Evolutionary conservation across 2,797 vertebrate species (phyloP).

Genomic region (Gephyroberyx darwinii): DNA sequence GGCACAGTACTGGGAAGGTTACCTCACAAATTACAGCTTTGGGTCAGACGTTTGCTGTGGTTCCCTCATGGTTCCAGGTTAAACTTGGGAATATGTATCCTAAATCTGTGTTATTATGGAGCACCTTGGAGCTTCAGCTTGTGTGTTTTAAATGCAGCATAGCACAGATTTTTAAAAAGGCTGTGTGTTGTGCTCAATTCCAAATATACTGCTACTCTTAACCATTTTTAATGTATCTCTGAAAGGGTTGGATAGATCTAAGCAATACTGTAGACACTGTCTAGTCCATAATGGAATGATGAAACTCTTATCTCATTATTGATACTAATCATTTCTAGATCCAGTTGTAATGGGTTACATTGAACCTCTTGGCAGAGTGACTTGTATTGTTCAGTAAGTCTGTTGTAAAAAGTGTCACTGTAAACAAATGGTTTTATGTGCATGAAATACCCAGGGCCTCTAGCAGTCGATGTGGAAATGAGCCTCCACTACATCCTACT

Average conservation of each 20-base stretch:
- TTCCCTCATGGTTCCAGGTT: constrained; percentile 58
- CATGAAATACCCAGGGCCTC: constrained; percentile 47
- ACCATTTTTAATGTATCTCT: constrained; percentile 53
- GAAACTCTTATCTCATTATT: constrained; percentile 20
- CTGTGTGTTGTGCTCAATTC: constrained; percentile 61
- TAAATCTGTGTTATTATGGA: constrained; percentile 58
- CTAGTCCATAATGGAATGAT: constrained; percentile 45
- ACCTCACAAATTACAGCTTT: constrained; percentile 36
- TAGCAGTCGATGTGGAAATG: constrained; percentile 21
- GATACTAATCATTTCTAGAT: constrained; percentile 26
- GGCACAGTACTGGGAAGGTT: constrained; percentile 21
- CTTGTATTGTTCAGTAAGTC: constrained; percentile 25
- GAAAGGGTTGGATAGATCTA: constrained; percentile 57
- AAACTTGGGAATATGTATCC: constrained; percentile 58
- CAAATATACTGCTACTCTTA: constrained; percentile 63
- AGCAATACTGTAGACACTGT: constrained; percentile 73
- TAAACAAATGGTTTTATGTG: constrained; percentile 55
- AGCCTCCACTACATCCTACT: constrained; percentile 33
- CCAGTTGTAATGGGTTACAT: constrained; percentile 37
- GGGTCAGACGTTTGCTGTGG: constrained; percentile 46
- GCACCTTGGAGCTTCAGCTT: constrained; percentile 43
- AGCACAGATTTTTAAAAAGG: constrained; percentile 69
- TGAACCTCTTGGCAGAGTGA: constrained; percentile 39
- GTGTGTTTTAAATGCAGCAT: constrained; percentile 23
- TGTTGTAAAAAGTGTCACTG: constrained; percentile 30